Evolutionary conservation across 1,140 invertebrate species (phyloP).

Genomic region (Leptopilina clavipes): DNA sequence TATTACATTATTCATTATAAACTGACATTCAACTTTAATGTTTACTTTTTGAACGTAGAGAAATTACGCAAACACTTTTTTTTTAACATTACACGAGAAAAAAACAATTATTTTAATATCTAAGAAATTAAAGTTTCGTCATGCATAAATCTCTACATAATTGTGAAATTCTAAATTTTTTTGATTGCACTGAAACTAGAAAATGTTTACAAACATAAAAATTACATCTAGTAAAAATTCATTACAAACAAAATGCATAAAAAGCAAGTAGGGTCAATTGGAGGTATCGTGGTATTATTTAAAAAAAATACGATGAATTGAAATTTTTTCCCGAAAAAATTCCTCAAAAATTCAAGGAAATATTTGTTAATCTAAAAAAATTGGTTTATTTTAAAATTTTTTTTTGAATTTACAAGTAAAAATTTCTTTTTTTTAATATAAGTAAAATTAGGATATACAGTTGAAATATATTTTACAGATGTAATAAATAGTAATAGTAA

Average conservation of each 20-base stretch:
- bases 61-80: too few species aligned
- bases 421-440: too few species aligned
- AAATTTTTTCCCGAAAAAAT: conserved; percentile 39
- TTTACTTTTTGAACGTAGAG: too few species aligned
- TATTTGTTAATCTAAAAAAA: too few species aligned
- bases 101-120: conserved; percentile 1
- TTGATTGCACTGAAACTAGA: background rate
- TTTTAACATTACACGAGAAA: background rate
- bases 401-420: too few species aligned
- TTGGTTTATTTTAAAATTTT: too few species aligned
- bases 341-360: too few species aligned
- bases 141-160: background rate
- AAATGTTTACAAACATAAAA: background rate
- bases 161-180: background rate
- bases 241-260: background rate
- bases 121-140: background rate
- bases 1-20: too few species aligned
- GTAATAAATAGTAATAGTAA: too few species aligned
- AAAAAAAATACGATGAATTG: conserved; percentile 32
- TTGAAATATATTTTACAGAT: background rate
- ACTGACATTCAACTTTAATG: too few species aligned
- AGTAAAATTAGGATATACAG: too few species aligned
- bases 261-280: conserved; percentile 32
- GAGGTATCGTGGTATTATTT: background rate
- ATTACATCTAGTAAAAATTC: background rate